phyloP scores from a whole-genome alignment of 2,113 vertebrate genomes.

The Hypanus sabinus region DNA sequence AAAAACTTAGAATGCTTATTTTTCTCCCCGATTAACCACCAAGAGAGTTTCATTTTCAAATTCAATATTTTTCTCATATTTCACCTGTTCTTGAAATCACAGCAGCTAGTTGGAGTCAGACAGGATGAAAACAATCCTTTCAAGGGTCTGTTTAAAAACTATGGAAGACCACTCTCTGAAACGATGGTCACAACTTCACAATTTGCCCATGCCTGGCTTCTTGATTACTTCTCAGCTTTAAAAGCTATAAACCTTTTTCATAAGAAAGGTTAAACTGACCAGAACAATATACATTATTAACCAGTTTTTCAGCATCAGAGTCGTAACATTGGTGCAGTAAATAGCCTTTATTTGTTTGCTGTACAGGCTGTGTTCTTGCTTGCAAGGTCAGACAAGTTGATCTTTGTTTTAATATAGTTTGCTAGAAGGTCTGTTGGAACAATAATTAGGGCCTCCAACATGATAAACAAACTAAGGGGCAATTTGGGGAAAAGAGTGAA shows the following conservation, averaged over 20 bases:
- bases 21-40: neutral
- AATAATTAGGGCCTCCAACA: neutral
- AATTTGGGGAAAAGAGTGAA: neutral
- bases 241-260: neutral
- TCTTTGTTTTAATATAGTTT: neutral
- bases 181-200: neutral
- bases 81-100: neutral
- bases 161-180: neutral
- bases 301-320: neutral
- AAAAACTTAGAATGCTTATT: neutral
- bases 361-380: neutral
- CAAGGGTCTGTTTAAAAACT: neutral
- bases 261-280: neutral
- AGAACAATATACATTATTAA: neutral
- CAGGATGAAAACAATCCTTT: no score
- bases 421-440: neutral
- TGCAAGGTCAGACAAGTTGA: slow-evolving; percentile 18
- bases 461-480: neutral
- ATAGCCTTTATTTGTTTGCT: neutral
- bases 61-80: neutral
- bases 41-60: neutral
- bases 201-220: neutral
- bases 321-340: neutral
- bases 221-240: neutral
- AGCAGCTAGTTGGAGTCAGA: neutral